phyloP scores from a whole-genome alignment of 1,140 invertebrate species.

The Drosophila chauvacae region DNA sequence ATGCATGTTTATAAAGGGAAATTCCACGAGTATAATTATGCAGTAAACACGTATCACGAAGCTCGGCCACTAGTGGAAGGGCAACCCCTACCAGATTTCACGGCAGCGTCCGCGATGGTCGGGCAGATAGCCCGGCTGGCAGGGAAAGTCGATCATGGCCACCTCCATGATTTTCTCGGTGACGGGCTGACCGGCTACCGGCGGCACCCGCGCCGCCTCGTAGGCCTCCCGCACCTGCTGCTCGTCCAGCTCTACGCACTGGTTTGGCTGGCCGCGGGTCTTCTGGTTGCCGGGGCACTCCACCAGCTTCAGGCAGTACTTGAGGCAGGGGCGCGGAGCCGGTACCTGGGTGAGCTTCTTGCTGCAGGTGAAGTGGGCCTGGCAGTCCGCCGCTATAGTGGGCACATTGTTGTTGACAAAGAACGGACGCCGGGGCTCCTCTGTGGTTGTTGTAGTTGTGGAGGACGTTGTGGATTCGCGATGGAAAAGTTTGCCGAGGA shows the following conservation, averaged over 20 bases:
- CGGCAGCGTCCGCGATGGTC: conserved; percentile 76
- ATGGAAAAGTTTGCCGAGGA: conserved; percentile 49
- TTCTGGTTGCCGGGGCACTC: conserved; percentile 60
- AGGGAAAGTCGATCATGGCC: conserved; percentile 82
- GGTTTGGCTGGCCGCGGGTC: conserved; percentile 43
- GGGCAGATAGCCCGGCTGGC: conserved; percentile 78
- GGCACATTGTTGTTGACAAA: conserved; percentile 71
- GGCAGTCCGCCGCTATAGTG: conserved; percentile 41
- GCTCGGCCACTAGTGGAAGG: not conserved
- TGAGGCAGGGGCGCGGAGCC: conserved; percentile 65
- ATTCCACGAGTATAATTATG: conserved; percentile 26
- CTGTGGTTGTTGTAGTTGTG: conserved; percentile 39
- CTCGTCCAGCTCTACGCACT: conserved; percentile 72
- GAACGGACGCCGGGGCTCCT: conserved; percentile 18
- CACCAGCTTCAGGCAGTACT: conserved; percentile 71
- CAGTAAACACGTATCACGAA: conserved; percentile 12
- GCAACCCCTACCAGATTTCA: conserved; percentile 67
- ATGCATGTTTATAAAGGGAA: conserved; percentile 22
- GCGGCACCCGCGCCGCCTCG: conserved; percentile 8
- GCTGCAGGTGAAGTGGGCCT: conserved; percentile 56
- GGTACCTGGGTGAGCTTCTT: conserved; percentile 57
- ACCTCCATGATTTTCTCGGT: conserved; percentile 64
- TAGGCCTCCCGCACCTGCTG: conserved; percentile 38
- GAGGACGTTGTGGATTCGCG: conserved; percentile 35
- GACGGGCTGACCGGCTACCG: conserved; percentile 2